Conservation (phyloP, 2,888 invertebrate species). For the Keiferia lycopersicella region DNA sequence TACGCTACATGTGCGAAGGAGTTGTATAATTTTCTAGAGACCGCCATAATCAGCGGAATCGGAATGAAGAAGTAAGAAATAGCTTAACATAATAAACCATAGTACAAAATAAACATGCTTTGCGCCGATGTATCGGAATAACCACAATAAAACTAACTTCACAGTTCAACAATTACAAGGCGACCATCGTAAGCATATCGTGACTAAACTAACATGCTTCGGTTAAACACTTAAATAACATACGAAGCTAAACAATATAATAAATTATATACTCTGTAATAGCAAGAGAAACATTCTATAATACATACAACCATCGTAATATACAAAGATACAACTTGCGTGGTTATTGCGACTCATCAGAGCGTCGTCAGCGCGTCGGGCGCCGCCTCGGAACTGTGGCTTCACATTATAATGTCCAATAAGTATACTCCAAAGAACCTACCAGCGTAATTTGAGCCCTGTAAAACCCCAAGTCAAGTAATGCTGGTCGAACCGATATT, state of each 20-base stretch:
- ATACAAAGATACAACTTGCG: too few species aligned
- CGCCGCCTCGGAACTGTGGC: too few species aligned
- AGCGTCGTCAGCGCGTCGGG: too few species aligned
- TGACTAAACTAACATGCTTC: background rate
- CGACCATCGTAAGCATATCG: background rate
- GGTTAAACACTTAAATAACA: constrained; percentile 5
- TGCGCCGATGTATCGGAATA: constrained; percentile 35
- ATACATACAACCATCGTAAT: constrained; percentile 25
- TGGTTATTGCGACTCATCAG: too few species aligned
- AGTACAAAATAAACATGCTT: constrained; percentile 40
- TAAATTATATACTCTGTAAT: constrained; percentile 15
- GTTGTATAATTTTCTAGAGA: constrained; percentile 30
- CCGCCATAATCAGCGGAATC: constrained; percentile 32
- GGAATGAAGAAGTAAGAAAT: constrained; percentile 70
- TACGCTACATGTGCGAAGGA: constrained; percentile 40
- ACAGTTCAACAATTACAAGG: constrained; percentile 14
- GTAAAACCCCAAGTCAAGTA: too few species aligned
- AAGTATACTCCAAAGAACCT: too few species aligned
- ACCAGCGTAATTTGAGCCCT: too few species aligned
- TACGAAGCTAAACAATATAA: constrained; percentile 12
- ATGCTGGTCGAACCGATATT: too few species aligned
- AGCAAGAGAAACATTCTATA: constrained; percentile 19
- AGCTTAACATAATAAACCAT: constrained; percentile 43
- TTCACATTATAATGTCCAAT: too few species aligned
- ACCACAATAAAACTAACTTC: constrained; percentile 22